Conservation (phyloP, 2,888 invertebrate genomes). For the Melinopterus prodromus region DNA sequence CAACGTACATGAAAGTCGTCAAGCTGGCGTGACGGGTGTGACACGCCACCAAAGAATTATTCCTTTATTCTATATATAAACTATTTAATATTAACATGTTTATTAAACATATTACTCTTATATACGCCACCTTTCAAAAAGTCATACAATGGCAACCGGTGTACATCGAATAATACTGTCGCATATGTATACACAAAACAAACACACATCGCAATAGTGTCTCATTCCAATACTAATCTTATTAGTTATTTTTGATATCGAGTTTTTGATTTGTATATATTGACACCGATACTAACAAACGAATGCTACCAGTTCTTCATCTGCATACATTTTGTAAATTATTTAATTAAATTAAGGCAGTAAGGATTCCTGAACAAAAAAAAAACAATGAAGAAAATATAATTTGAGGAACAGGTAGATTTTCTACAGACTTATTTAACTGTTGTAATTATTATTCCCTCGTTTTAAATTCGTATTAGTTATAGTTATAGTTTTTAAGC, state of each 20-base stretch:
- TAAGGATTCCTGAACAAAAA: too few relatives aligned
- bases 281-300: conserved; percentile 1
- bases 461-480: background rate
- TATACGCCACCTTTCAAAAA: background rate
- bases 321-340: background rate
- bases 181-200: conserved; percentile 8
- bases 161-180: background rate
- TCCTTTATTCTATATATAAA: too few relatives aligned
- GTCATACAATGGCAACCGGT: background rate
- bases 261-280: conserved; percentile 28
- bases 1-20: too few relatives aligned
- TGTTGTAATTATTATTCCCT: conserved; percentile 5
- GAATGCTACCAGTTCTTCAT: background rate
- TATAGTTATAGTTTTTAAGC: background rate
- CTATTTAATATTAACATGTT: too few relatives aligned
- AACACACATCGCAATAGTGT: conserved; percentile 28
- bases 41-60: too few relatives aligned
- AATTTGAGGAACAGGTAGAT: background rate
- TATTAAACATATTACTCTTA: background rate
- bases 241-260: conserved; percentile 14
- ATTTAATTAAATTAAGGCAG: background rate
- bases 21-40: too few relatives aligned
- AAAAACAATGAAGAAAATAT: too few relatives aligned
- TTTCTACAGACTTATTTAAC: background rate
- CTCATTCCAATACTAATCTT: conserved; percentile 29